Evolutionary conservation across 2,113 vertebrate species (phyloP), one percentile per base, ranked within the genome.

Genomic region (Oriolus oriolus): DNA sequence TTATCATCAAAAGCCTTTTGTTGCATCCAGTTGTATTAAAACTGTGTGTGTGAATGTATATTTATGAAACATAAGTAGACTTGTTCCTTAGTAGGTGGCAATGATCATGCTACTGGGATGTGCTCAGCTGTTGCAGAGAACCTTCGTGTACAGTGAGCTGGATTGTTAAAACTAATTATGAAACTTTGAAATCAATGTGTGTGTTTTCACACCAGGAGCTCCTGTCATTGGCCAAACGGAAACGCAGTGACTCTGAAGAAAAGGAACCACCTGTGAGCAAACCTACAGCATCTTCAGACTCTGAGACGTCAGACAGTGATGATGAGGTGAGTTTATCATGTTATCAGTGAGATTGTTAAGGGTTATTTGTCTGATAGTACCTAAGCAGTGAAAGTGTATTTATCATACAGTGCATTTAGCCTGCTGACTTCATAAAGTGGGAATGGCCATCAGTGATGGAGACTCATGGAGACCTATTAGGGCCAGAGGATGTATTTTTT

Each of bases 251-350:
- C 94, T 99, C 99, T 6, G 99, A 99, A 71, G 99, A 99, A 59
- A 99, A 99, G 93, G 99, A 99, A 73, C 98, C 99, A 28, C 99
- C 99, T 41, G 98, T 98, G 84, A 99, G 98, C 97, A 99, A 99
- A 96, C 99, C 99, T 88, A 98, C 99, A 50, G 99, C 99, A 16
- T 99, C 99, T 7, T 99, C 99, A 65, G 99, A 99, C 97, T 99
- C 99, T 0, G 99, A 99, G 95, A 99, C 99, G 0, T 99, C 99
- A 1, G 99, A 99, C 97, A 99, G 99, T 23, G 99, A 99, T 11
- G 99, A 99, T 92, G 99, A 99, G 98, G 99, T 99, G 93, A 69
- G 95, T 96, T 63, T 79, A 19, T 31, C 11, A 0, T 7, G 41
- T 21, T 80, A 17, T 12, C 33, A 16, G 13, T 84, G 35, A 56